Conservation (phyloP, 64 coral and sea anemone genomes). For the Catalaphyllia jardinei region DNA sequence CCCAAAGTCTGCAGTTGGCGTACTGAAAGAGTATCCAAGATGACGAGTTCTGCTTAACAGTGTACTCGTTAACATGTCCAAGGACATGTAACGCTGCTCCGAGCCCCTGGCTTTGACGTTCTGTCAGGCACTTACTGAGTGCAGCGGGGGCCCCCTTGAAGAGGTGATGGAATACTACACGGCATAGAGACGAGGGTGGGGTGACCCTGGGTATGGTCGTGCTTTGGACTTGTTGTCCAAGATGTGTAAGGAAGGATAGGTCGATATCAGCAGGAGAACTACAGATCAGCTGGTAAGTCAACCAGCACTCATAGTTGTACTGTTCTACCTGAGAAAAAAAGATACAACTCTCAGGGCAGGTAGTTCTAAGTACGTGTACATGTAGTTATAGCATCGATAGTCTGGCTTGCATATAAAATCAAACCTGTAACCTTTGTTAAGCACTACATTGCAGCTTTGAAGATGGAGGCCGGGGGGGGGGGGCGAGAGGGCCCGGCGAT, state of each 20-base stretch:
- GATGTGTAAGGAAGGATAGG: slow-evolving; percentile 1
- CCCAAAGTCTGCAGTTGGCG: slow-evolving; percentile 44
- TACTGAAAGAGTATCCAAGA: slow-evolving; percentile 54
- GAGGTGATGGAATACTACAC: slow-evolving; percentile 43
- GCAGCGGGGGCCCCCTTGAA: slow-evolving; percentile 35
- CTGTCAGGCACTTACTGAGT: not conserved
- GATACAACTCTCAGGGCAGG: not conserved
- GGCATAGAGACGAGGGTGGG: slow-evolving; percentile 18
- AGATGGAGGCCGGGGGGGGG: too few species aligned
- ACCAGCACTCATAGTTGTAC: slow-evolving; percentile 52
- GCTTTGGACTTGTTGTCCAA: not conserved
- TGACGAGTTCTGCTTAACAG: not conserved
- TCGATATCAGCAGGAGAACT: slow-evolving; percentile 13
- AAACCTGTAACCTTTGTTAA: too few species aligned
- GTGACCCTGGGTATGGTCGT: not conserved
- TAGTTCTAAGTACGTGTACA: not conserved
- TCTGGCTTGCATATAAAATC: too few species aligned
- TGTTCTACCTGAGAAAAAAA: slow-evolving; percentile 6
- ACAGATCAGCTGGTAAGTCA: slow-evolving; percentile 42
- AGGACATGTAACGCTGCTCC: not conserved
- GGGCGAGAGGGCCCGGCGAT: too few species aligned
- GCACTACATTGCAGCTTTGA: too few species aligned
- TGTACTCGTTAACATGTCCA: slow-evolving; percentile 3
- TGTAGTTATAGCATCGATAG: too few species aligned
- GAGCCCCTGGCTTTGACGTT: not conserved